A percentile compares a stretch with the other conserved stretches of the same genome.
These are phyloP conservation scores for Oikopleura dioica DNA, from an alignment of 23 tunicate species.

Conservation along the genomic window DNA sequence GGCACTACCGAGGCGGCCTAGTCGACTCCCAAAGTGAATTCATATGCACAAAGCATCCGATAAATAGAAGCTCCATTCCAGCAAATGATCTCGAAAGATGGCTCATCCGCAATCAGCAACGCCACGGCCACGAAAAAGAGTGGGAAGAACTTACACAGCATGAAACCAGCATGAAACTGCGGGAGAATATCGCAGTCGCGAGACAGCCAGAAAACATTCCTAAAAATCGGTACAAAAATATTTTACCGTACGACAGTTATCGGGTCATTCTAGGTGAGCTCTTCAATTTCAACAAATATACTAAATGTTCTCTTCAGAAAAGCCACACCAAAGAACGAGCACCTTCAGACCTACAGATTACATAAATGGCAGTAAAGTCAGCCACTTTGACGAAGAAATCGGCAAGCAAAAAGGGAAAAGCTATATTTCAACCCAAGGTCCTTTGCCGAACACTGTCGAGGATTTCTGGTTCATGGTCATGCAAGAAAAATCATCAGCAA, in stretches of 20 bases:
- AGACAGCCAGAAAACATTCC: too few relatives aligned
- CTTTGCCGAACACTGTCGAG: neutral
- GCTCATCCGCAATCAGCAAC: too few relatives aligned
- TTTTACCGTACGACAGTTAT: neutral
- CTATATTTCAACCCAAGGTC: constrained; percentile 6
- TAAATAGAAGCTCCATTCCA: too few relatives aligned
- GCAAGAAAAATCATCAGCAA: neutral
- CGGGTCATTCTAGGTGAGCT: neutral
- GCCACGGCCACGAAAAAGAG: too few relatives aligned
- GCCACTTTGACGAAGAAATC: neutral
- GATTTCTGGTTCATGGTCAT: constrained; percentile 3
- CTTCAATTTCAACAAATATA: neutral
- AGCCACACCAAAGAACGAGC: neutral
- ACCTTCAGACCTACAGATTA: neutral
- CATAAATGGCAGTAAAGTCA: neutral
- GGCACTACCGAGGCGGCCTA: too few relatives aligned
- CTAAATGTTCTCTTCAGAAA: neutral
- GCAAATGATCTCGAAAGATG: too few relatives aligned
- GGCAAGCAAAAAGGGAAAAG: neutral
- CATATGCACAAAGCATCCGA: too few relatives aligned
- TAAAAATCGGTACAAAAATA: constrained; percentile 12
- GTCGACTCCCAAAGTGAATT: too few relatives aligned
- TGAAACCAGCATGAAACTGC: too few relatives aligned
- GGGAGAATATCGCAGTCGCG: too few relatives aligned
- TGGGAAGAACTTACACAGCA: too few relatives aligned